Base-by-base conservation (phyloP, 2,113 vertebrate species). In the Tricholaema leucomelas region DNA sequence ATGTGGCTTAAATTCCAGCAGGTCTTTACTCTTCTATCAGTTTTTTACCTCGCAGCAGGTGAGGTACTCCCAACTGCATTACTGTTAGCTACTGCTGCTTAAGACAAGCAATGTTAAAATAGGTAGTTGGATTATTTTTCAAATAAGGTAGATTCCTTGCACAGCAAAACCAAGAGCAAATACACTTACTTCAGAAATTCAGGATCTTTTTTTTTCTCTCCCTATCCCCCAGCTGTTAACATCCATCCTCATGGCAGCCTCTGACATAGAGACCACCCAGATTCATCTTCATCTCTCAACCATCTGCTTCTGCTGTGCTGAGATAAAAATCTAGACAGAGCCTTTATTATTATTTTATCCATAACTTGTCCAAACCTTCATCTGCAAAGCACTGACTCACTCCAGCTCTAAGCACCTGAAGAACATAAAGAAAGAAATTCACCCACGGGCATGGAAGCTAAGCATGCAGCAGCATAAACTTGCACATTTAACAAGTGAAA, bases 291-390 rank as follows among this genome's bases (percentile, higher is more conserved):
- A 0, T 92, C 88, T 92, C 81, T 92, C 74, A 94, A 71, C 59
- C 40, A 87, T 90, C 91, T 95, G 88, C 59, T 85, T 95, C 90
- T 77, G 75, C 83, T 77, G 78, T 8, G 10, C 50, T 0, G 4
- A 94, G 97, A 97, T 97, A 97, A 96, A 95, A 82, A 97, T 97
- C 96, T 95, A 96, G 94, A 96, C 93, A 92, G 77, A 93, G 52
- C 27, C 70, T 94, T 89, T 89, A 84, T 75, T 74, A 85, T 84
- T 87, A 80, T 90, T 96, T 95, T 93, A 95, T 93, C 93, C 95
- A 67, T 82, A 94, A 97, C 95, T 95, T 97, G 90, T 93, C 93
- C 96, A 95, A 96, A 97, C 96, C 92, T 94, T 96, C 93, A 96
- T 90, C 92, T 92, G 91, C 91, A 96, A 95, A 97, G 94, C 73